Evolutionary conservation across 2,888 invertebrate genomes (phyloP).

Genomic region (Marronus borbonicus): DNA sequence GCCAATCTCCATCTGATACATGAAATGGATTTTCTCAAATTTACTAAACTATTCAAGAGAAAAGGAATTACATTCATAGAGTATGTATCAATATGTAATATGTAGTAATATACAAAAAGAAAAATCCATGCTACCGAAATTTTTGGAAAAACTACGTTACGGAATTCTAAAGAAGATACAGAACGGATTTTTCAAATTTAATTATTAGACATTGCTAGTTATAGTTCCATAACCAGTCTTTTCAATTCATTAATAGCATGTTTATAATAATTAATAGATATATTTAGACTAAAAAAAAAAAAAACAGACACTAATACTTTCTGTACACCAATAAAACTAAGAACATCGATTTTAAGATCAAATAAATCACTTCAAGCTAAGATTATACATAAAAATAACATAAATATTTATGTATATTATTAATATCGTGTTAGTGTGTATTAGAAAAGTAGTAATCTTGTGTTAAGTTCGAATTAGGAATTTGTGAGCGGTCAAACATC

Average conservation of each 20-base stretch:
- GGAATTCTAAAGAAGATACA: neutral
- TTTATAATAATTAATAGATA: constrained; percentile 41
- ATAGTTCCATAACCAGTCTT: constrained; percentile 9
- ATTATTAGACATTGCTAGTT: neutral
- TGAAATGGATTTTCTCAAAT: constrained; percentile 5
- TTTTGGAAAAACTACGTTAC: constrained; percentile 6
- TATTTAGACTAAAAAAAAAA: constrained; percentile 26
- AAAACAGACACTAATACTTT: constrained; percentile 47
- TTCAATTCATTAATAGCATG: constrained; percentile 31
- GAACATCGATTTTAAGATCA: constrained; percentile 46
- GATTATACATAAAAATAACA: constrained; percentile 20
- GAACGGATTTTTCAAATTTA: too few species aligned
- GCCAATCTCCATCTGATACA: neutral
- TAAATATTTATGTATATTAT: constrained; percentile 18
- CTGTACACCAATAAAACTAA: constrained; percentile 50
- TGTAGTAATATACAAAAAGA: constrained; percentile 37
- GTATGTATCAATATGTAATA: constrained; percentile 28
- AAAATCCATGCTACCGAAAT: constrained; percentile 22
- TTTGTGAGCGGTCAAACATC: neutral
- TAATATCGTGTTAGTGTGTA: constrained; percentile 31
- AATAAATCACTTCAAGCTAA: constrained; percentile 47
- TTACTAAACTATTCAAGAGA: constrained; percentile 6
- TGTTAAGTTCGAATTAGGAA: constrained; percentile 5
- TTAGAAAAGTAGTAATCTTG: constrained; percentile 1
- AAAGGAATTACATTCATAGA: constrained; percentile 32